Base-by-base conservation (phyloP, 1,140 invertebrate species). In the Melanaphis sacchari region DNA sequence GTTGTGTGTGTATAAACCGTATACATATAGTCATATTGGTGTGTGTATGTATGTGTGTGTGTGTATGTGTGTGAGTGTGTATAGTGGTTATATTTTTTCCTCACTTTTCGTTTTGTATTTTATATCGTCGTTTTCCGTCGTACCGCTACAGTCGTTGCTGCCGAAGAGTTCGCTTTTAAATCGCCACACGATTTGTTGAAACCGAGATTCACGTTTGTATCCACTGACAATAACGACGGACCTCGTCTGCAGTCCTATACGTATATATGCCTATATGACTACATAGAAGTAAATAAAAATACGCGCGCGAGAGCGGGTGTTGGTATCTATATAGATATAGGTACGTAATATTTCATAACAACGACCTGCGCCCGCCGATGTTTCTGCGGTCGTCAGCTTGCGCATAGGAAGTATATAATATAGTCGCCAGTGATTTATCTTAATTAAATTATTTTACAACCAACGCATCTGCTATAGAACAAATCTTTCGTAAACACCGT, bases 141-240 rank as follows among this genome's bases (percentile, higher is more conserved):
- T 38, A 22, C 2, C 49, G 26, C 59, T 15, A 15, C 59, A n/a
- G 59, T 0, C 46, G 38, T 9, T 31, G 59, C 59, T n/a, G 31
- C 15, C 4, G 31, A 1, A 76, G 59, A 76, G 84, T 85, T 43
- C 41, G 84, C 40, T 26, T 66, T 38, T 59, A 81, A 49, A 92
- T 92, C 91, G 91, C 76, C 66, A 92, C 66, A 92, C 59, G 91
- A 82, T 92, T 92, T 38, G 43, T 82, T 49, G 43, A 49, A 82
- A 82, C 91, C 22, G 41, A 92, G 66, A 36, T 81, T 91, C 89
- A 90, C 89, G 52, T 90, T 90, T 59, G 89, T 90, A 66, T 41
- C 11, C 89, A 90, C 49, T 9, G 46, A 66, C 36, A 90, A 85
- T 15, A 43, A 85, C 87, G 26, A 31, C 59, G 41, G 87, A 21